phyloP scores from a whole-genome alignment of 2,888 invertebrate species.

The Drosophila paracracens region DNA sequence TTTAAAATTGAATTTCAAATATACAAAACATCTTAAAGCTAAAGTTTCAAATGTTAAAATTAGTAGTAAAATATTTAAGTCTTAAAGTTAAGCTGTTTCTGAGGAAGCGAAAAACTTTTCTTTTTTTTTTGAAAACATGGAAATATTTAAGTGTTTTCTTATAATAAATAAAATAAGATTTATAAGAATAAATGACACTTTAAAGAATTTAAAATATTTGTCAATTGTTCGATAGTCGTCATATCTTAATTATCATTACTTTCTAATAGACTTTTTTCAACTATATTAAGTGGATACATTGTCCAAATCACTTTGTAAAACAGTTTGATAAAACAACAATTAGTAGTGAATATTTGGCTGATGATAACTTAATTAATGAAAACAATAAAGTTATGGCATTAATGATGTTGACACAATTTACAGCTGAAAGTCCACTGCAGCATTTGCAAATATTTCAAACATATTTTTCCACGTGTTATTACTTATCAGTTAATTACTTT shows the following conservation, averaged over 20 bases:
- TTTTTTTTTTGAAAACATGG: background rate
- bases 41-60: too few relatives aligned
- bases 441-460: background rate
- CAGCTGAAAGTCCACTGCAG: background rate
- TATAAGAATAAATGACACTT: background rate
- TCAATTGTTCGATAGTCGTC: too few relatives aligned
- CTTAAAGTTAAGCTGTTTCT: too few relatives aligned
- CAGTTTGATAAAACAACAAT: background rate
- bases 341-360: slow-evolving; percentile 1
- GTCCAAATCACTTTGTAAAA: background rate
- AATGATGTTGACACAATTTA: background rate
- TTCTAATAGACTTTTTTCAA: background rate
- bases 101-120: too few relatives aligned
- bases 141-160: background rate
- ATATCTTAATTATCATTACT: background rate
- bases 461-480: slow-evolving; percentile 2
- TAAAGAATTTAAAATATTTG: background rate
- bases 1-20: background rate
- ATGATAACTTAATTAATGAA: slow-evolving; percentile 15
- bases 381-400: slow-evolving; percentile 1
- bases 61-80: too few relatives aligned
- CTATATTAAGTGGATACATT: background rate
- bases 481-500: slow-evolving; percentile 56
- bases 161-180: too few relatives aligned
- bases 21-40: too few relatives aligned